Percentiles rank a stretch among this genome's conserved stretches.
phyloP scores from a whole-genome alignment of 2,113 vertebrate species.

The Tragelaphus scriptus region DNA sequence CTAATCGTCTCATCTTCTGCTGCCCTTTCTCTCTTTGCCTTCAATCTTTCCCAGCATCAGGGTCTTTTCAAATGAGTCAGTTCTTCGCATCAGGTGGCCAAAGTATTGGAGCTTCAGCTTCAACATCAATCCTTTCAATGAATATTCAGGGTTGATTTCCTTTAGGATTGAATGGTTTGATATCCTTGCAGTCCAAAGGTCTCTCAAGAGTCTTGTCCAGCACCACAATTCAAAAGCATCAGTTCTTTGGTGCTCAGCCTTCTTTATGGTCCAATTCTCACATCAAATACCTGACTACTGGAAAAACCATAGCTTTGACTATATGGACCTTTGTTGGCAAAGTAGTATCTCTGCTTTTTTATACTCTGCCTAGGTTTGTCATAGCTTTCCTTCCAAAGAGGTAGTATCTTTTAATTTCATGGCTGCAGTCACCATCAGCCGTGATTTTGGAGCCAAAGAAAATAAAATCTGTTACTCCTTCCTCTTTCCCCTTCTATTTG shows the following conservation, averaged over 20 bases:
- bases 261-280: neutral
- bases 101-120: neutral
- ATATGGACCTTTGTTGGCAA: neutral
- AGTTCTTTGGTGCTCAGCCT: neutral
- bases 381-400: neutral
- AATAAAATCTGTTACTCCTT: neutral
- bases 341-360: neutral
- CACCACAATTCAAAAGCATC: neutral
- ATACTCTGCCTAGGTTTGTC: neutral
- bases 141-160: neutral
- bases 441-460: neutral
- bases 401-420: neutral
- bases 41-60: neutral
- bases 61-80: neutral
- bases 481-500: neutral
- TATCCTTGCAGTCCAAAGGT: neutral
- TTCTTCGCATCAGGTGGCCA: neutral
- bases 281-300: neutral
- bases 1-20: neutral
- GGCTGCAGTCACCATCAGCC: neutral
- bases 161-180: neutral
- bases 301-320: neutral
- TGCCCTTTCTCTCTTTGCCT: neutral
- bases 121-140: neutral
- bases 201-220: neutral